Evolutionary conservation across 2,113 vertebrate genomes (phyloP), one percentile per base, ranked within the genome.

Genomic region (Scopus umbretta): DNA sequence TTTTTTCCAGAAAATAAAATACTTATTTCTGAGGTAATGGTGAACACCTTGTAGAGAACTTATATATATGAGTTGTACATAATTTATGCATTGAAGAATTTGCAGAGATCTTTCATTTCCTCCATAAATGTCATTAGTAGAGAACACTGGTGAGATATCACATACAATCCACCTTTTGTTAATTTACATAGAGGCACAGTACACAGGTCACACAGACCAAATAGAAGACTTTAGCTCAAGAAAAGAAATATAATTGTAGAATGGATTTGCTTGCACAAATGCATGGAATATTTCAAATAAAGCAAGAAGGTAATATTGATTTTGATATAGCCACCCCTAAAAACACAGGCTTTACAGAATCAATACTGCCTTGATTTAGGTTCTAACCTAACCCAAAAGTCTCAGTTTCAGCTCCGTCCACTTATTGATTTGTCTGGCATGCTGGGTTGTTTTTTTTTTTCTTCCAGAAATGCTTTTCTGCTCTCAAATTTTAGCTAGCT

Each of bases 401-500:
- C 75, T 92, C 80, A 84, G 70, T 62, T 86, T 68, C 7, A 20
- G 58, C 85, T 94, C 82, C 4, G 1, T 86, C 68, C 82, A 67
- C 62, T 88, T 92, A 59, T 80, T 94, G 96, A 89, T 96, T 93
- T 95, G 52, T 86, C 81, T 93, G 70, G 80, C 52, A 82, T 62
- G 45, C 55, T 32, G 80, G 15, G n/a, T 47, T 55, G 43, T n/a
- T 38, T 89, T 79, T 93, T 81, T 89, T 38, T 89, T 79, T 93
- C 80, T 89, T 32, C 65, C 85, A 94, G 65, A 43, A 96, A 95
- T 91, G 86, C 50, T 91, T 97, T 96, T 96, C 90, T 88, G 75
- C 86, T 80, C 45, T 88, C 82, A 93, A 86, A 94, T 93, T 95
- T 84, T 94, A 94, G 93, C 86, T 94, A 91, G 85, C 86, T 97